Evolutionary conservation across 2,888 invertebrate genomes (phyloP), one percentile per base, ranked within the genome.

Genomic region (Phasia obesa): DNA sequence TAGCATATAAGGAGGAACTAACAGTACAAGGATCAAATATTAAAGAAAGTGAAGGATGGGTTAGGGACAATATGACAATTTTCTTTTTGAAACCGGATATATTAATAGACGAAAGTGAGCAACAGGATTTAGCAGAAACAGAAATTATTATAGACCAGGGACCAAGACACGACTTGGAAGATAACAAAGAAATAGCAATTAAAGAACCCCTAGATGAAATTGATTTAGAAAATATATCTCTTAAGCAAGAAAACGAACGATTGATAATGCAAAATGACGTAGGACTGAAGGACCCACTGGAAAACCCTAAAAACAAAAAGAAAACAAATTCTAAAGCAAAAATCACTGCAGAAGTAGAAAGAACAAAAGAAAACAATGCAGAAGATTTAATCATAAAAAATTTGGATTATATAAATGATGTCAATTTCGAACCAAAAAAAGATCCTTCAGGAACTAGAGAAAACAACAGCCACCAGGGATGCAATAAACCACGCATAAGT

Each of bases 71-170:
- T 6, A 19, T 62, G 23, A 47, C 53, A 11, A 53, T 13, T 62
- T 55, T 47, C 21, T 57, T 65, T 57, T 25, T 75, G 17, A 65
- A 75, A 57, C 75, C 55, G 0, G 75, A 75, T 49, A 75, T 75
- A 25, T 19, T 65, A 35, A 75, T 75, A 65, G 38, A 64, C 13
- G 44, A 65, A 49, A 21, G 2, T 31, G 13, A 55, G 1, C 5
- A 19, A 17, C 19, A 7, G 1, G 51, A 53, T 51, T 15, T 64
- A 25, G 2, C 23, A 2, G 67, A 77, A 53, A 2, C 44, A 17
- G 7, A 17, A 47, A 47, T 47, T 2, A 17, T 47, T 17, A 1
- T 44, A 6, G 62, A 74, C 6, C 35, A 62, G 19, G n/a, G 47
- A 11, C 15, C 25, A 2, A 13, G 23, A 0, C 23, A 23, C n/a